phyloP scores from a whole-genome alignment of 2,888 invertebrate species.

The Phrixothrix hirtus region DNA sequence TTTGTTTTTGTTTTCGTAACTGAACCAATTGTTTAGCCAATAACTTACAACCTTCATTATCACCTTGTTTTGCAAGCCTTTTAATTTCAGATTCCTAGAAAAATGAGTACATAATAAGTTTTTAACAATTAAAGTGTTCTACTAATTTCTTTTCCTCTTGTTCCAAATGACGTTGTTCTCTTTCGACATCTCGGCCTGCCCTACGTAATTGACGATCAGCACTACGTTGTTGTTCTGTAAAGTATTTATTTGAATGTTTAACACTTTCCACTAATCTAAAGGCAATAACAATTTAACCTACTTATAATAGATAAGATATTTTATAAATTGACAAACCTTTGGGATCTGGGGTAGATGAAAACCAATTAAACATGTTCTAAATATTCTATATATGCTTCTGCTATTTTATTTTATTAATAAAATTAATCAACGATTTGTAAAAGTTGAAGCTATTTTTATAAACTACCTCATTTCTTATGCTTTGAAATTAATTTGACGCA shows the following conservation, averaged over 20 bases:
- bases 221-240: constrained; percentile 78
- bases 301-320: too few species aligned
- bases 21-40: constrained; percentile 89
- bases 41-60: constrained; percentile 79
- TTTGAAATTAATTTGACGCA: too few species aligned
- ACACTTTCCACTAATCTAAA: not conserved
- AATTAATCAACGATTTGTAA: too few species aligned
- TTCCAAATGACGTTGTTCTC: constrained; percentile 80
- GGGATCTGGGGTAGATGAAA: constrained; percentile 53
- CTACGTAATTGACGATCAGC: constrained; percentile 80
- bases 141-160: constrained; percentile 89
- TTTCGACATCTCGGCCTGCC: constrained; percentile 81
- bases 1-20: constrained; percentile 83
- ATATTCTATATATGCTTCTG: too few species aligned
- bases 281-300: too few species aligned
- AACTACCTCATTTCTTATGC: too few species aligned
- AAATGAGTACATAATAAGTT: too few species aligned
- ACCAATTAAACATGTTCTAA: constrained; percentile 44
- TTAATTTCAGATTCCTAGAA: constrained; percentile 84
- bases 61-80: constrained; percentile 84
- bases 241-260: constrained; percentile 12
- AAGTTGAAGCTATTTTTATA: too few species aligned
- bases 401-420: too few species aligned
- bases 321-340: constrained; percentile 47
- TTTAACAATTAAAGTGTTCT: too few species aligned